A percentile compares a stretch with the other conserved stretches of the same genome.
Conservation (phyloP, 2,113 vertebrate species). For the Zapornia atra region DNA sequence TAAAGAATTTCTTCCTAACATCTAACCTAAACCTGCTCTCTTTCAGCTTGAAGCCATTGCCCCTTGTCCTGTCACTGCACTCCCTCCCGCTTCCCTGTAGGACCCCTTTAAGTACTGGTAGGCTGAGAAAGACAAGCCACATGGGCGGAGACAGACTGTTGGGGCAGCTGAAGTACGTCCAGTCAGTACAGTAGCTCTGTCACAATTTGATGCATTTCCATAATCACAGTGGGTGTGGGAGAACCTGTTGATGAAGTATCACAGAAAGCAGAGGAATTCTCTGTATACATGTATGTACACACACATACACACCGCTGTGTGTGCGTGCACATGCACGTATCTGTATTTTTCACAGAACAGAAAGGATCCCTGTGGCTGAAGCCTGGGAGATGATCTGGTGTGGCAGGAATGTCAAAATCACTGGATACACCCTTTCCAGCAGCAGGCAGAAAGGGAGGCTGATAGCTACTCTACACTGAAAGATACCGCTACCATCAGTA, state of each 20-base stretch:
- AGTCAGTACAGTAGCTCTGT: background rate
- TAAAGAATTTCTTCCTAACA: too few relatives aligned
- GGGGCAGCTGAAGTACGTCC: background rate
- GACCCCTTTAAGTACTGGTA: too few relatives aligned
- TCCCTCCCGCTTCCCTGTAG: too few relatives aligned
- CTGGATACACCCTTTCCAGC: background rate
- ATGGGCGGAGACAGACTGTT: background rate
- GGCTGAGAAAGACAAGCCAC: background rate
- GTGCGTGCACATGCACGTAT: background rate
- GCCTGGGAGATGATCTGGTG: background rate
- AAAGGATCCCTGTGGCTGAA: background rate
- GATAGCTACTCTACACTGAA: background rate
- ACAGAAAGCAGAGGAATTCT: background rate
- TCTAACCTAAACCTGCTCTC: too few relatives aligned
- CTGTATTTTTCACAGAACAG: background rate
- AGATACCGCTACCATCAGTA: background rate
- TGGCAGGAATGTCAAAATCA: slow-evolving; percentile 9
- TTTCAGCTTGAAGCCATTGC: too few relatives aligned
- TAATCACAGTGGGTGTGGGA: background rate
- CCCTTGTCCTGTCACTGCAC: too few relatives aligned
- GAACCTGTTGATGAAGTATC: background rate
- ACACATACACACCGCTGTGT: background rate
- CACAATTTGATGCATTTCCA: background rate
- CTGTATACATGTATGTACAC: background rate
- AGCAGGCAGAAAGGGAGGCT: background rate